phyloP scores from a whole-genome alignment of 30 jellyfish, hydroid and myxozoan species.

The Pseudorhiza aurosa region DNA sequence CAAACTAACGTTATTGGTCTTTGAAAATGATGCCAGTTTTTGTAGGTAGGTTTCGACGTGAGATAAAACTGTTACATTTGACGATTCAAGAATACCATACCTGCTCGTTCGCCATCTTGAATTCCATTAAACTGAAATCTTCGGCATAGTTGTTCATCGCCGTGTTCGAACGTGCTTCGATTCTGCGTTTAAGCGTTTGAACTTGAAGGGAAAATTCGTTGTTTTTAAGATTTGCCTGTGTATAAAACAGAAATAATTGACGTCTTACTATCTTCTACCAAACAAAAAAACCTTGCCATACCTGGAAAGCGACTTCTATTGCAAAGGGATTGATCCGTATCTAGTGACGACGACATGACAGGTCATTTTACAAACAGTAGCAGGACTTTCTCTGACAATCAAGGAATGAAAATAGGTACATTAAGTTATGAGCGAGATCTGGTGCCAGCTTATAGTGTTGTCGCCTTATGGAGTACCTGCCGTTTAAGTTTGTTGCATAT shows the following conservation, averaged over 20 bases:
- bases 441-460: too few relatives aligned
- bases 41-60: background rate
- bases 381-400: too few relatives aligned
- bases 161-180: constrained; percentile 75
- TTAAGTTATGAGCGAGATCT: too few relatives aligned
- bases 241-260: background rate
- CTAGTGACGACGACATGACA: constrained; percentile 14
- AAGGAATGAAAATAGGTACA: background rate
- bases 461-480: background rate
- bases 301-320: constrained; percentile 62
- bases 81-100: background rate
- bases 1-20: too few relatives aligned
- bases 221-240: constrained; percentile 76
- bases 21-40: background rate
- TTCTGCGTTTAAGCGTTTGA: constrained; percentile 83
- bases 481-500: constrained; percentile 7
- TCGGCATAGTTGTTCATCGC: constrained; percentile 10
- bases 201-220: constrained; percentile 91
- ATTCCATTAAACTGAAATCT: constrained; percentile 23
- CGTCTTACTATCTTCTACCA: background rate
- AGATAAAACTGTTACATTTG: background rate
- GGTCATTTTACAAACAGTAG: background rate
- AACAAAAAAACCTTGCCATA: background rate
- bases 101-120: constrained; percentile 56
- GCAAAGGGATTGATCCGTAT: background rate